A percentile compares a stretch with the other conserved stretches of the same genome.
Conservation (phyloP, 2,888 invertebrate genomes). For the Muscina levida region DNA sequence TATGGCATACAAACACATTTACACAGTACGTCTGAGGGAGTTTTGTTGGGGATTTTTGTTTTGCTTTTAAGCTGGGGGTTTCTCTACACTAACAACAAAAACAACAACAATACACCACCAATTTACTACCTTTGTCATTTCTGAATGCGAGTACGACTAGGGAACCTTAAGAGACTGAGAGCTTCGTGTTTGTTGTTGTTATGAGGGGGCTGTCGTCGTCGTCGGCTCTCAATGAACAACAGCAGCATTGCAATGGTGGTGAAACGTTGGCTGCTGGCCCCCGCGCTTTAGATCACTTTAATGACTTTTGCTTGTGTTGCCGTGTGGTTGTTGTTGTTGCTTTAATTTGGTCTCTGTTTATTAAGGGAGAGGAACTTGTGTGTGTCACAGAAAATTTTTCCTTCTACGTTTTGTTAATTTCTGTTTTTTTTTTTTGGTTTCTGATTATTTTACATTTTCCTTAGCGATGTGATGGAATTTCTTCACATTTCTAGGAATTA, state of each 20-base stretch:
- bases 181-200: no score
- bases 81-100: neutral
- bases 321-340: neutral
- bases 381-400: neutral
- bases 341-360: neutral
- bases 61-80: neutral
- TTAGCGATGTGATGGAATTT: neutral
- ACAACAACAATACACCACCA: neutral
- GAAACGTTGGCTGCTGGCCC: conserved; percentile 31
- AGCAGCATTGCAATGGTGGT: no score
- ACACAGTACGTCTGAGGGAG: neutral
- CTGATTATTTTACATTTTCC: neutral
- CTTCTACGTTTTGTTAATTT: neutral
- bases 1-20: neutral
- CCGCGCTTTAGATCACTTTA: conserved; percentile 57
- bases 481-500: no score
- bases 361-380: conserved; percentile 41
- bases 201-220: no score
- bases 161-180: neutral
- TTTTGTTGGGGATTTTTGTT: conserved; percentile 1
- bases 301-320: conserved; percentile 48
- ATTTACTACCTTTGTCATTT: neutral
- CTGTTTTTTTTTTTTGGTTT: no score
- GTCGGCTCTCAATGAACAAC: no score
- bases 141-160: neutral